These are phyloP conservation scores for Okamejei kenojei DNA, from an alignment of 2,797 vertebrate genomes.

Conservation along the genomic window DNA sequence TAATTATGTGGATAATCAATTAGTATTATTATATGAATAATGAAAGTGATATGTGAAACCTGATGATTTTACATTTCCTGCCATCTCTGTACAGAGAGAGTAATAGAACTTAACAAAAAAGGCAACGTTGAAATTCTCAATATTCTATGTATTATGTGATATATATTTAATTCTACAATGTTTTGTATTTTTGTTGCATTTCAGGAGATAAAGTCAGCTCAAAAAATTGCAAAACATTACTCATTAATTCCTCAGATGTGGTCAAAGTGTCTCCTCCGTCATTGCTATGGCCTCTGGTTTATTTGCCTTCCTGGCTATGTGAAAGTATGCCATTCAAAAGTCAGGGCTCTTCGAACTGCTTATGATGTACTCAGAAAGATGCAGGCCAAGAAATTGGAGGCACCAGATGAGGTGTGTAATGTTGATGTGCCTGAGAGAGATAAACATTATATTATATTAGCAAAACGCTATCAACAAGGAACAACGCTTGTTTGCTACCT, in stretches of 20 bases:
- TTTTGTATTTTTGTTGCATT: constrained; percentile 40
- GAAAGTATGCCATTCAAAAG: constrained; percentile 85
- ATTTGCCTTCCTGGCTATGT: constrained; percentile 92
- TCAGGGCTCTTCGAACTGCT: constrained; percentile 81
- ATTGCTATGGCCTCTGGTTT: constrained; percentile 96
- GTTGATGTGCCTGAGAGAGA: no score
- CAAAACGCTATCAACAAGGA: neutral
- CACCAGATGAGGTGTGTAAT: constrained; percentile 82
- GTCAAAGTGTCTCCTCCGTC: constrained; percentile 89
- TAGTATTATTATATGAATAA: neutral
- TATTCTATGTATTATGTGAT: no score
- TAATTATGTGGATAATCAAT: neutral
- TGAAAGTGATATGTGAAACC: neutral
- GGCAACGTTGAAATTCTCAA: neutral
- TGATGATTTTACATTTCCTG: neutral
- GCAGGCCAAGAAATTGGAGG: constrained; percentile 89
- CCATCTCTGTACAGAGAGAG: neutral
- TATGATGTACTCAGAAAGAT: constrained; percentile 91
- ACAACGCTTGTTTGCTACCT: neutral
- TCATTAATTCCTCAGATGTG: constrained; percentile 96
- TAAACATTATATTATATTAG: neutral
- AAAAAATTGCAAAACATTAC: constrained; percentile 86
- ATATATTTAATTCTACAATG: neutral
- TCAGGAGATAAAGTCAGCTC: constrained; percentile 92
- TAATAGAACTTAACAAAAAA: neutral